Percentiles rank a stretch among this genome's conserved stretches.
Conservation (phyloP, 2,888 invertebrate species). For the Nomada ruficornis region DNA sequence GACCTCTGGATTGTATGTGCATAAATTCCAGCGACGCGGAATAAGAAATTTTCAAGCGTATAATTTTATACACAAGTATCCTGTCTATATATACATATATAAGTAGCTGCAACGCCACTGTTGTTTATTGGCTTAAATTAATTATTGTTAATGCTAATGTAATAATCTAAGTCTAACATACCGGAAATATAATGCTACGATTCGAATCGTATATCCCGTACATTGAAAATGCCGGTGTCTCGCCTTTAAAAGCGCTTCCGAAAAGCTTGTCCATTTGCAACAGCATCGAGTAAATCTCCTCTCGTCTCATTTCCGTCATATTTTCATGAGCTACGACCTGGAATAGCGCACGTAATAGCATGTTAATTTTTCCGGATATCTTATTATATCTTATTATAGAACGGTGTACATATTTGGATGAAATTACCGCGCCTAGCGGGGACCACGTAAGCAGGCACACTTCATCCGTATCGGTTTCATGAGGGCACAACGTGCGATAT, state of each 20-base stretch:
- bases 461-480: slow-evolving; percentile 57
- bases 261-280: slow-evolving; percentile 89
- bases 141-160: neutral
- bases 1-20: slow-evolving; percentile 65
- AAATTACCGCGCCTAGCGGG: slow-evolving; percentile 65
- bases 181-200: slow-evolving; percentile 88
- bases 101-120: neutral
- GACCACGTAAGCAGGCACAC: slow-evolving; percentile 80
- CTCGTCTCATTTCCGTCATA: slow-evolving; percentile 85
- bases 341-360: slow-evolving; percentile 17
- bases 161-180: slow-evolving; percentile 68
- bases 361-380: neutral
- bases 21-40: slow-evolving; percentile 56
- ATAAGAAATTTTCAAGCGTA: neutral
- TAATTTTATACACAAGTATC: neutral
- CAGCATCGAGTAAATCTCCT: slow-evolving; percentile 90
- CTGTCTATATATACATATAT: slow-evolving; percentile 7
- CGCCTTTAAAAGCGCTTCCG: slow-evolving; percentile 87
- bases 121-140: neutral
- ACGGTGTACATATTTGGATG: neutral
- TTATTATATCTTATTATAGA: too few species aligned
- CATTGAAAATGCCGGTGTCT: slow-evolving; percentile 88
- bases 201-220: slow-evolving; percentile 89
- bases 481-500: slow-evolving; percentile 79
- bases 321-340: slow-evolving; percentile 88